Conservation (phyloP, 2,888 invertebrate species). For the Dynastes grantii region DNA sequence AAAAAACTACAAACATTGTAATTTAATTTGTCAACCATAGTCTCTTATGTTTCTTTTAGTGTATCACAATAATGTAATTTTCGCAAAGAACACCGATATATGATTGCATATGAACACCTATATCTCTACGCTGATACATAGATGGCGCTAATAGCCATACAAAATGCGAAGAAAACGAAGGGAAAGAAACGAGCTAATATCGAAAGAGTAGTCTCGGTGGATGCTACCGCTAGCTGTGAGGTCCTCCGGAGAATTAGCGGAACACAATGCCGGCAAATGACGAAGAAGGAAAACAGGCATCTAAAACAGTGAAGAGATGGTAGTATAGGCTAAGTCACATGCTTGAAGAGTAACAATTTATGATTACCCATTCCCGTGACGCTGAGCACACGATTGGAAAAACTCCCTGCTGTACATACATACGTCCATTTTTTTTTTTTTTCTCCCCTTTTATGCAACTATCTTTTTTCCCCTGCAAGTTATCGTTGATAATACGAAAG, state of each 20-base stretch:
- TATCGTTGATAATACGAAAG: background rate
- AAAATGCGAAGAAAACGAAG: conserved; percentile 17
- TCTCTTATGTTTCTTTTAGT: no score
- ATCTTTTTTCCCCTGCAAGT: background rate
- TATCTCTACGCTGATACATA: no score
- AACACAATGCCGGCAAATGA: conserved; percentile 43
- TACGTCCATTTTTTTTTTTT: background rate
- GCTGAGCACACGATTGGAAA: conserved; percentile 30
- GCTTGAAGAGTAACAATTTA: conserved; percentile 38
- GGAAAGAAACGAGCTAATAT: conserved; percentile 43
- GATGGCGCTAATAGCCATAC: background rate
- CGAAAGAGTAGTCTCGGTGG: conserved; percentile 43
- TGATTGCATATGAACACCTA: no score
- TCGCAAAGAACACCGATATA: no score
- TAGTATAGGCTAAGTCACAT: conserved; percentile 8
- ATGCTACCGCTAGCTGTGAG: background rate
- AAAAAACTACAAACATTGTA: no score
- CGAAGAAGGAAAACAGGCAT: conserved; percentile 30
- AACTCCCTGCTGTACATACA: background rate
- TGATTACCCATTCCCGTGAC: conserved; percentile 40
- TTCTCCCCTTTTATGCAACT: background rate
- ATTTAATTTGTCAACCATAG: no score
- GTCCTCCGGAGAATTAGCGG: conserved; percentile 36
- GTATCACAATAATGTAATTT: no score
- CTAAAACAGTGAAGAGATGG: background rate